Conservation (phyloP, 1,140 invertebrate species). For the Heterodera schachtii region DNA sequence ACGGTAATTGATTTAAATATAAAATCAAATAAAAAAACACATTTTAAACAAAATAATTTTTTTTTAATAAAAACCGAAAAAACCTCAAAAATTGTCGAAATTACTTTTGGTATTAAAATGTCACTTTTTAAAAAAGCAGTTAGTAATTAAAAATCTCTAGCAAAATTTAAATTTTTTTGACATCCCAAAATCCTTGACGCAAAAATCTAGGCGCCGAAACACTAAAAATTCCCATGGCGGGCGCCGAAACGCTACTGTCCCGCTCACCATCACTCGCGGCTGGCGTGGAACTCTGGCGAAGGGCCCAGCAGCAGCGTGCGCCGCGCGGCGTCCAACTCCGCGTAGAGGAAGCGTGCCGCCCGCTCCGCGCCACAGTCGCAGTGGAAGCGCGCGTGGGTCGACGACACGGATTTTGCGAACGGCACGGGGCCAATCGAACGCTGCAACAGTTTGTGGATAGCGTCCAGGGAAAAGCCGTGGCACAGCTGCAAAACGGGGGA, state of each 20-base stretch:
- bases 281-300: neutral
- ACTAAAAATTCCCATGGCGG: too few species aligned
- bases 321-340: neutral
- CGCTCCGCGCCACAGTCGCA: neutral
- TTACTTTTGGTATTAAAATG: too few species aligned
- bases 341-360: neutral
- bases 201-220: too few species aligned
- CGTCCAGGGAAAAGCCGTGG: neutral
- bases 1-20: too few species aligned
- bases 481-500: neutral
- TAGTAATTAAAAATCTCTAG: too few species aligned
- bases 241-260: neutral
- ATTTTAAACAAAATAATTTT: too few species aligned
- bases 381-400: neutral
- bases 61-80: too few species aligned
- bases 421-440: neutral
- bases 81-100: too few species aligned
- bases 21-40: too few species aligned
- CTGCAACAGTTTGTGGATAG: neutral
- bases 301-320: neutral
- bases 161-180: too few species aligned
- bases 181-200: too few species aligned
- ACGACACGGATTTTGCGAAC: neutral
- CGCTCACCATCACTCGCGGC: neutral
- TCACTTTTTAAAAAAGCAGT: too few species aligned